A percentile compares a stretch with the other conserved stretches of the same genome.
phyloP scores from a whole-genome alignment of 2,888 invertebrate species.

The Phyllotreta striolata region DNA sequence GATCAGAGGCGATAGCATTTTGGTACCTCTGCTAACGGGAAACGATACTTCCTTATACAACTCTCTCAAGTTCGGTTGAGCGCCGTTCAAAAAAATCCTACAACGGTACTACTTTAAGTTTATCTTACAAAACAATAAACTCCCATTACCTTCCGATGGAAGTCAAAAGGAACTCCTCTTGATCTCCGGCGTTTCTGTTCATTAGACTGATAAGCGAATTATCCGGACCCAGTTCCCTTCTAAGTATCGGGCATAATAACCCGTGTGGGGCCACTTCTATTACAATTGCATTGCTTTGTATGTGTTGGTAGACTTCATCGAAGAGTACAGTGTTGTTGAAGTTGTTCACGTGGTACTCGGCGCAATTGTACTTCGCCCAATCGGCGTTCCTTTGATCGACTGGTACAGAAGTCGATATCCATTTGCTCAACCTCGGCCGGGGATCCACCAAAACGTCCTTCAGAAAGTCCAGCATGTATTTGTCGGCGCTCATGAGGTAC shows the following conservation, averaged over 20 bases:
- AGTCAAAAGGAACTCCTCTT: conserved; percentile 59
- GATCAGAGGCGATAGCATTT: conserved; percentile 82
- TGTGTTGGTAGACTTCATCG: conserved; percentile 77
- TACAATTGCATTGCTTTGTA: conserved; percentile 79
- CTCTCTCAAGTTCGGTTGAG: conserved; percentile 74
- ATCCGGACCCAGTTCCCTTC: conserved; percentile 71
- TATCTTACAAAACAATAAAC: not conserved
- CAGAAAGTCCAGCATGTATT: conserved; percentile 67
- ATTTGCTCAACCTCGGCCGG: conserved; percentile 73
- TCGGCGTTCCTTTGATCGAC: conserved; percentile 70
- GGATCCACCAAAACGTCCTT: conserved; percentile 69
- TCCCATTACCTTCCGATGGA: conserved; percentile 49
- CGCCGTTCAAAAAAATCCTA: conserved; percentile 78
- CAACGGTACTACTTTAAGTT: conserved; percentile 36
- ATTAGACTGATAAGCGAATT: conserved; percentile 75
- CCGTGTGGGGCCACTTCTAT: conserved; percentile 89
- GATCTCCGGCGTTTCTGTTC: conserved; percentile 70
- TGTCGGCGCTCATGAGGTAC: conserved; percentile 74
- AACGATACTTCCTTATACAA: conserved; percentile 76
- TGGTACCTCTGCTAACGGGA: conserved; percentile 85
- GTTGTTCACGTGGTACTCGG: conserved; percentile 90
- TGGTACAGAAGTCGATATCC: conserved; percentile 81
- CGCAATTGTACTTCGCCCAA: conserved; percentile 70
- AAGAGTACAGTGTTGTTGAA: conserved; percentile 71
- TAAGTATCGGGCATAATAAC: conserved; percentile 81